Base-by-base conservation (phyloP, 2,888 invertebrate species). In the Automeris io region DNA sequence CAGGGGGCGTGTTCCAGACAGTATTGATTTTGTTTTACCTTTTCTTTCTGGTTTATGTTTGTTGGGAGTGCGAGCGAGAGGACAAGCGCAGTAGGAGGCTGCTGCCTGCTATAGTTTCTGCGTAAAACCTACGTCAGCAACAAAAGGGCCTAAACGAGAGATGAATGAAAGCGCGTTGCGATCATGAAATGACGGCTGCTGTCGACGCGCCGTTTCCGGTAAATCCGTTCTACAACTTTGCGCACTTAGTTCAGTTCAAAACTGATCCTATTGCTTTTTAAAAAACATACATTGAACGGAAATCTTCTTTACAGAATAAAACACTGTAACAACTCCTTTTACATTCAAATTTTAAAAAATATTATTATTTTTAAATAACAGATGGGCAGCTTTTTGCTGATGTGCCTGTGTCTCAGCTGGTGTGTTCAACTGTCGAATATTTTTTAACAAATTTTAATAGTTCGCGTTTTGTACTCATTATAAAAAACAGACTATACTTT, bases 141-240 rank as follows among this genome's bases (percentile, higher is more conserved):
- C 61, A 55, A 63, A 80, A 79, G 63, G 76, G 57, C 74, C 68
- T 80, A 85, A 68, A 67, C 69, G 58, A 53, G 72, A 82, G 79
- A 85, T 85, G 85, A 85, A 85, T 85, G 86, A 80, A 88, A 75
- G 73, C 82, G 71, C 85, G 87, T 62, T 82, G 83, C 82, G 85
- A 86, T 74, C 75, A 81, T 65, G 86, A 82, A 75, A 77, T 88
- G 68, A 80, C 80, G 74, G 79, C 76, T 63, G 87, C 79, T 69
- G 85, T 83, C 75, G 85, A 77, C 74, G 81, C 77, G 62, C 80
- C 67, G 85, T 75, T 73, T 88, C 88, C 73, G 85, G 81, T 62
- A 87, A 83, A 76, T 83, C 87, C 76, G 80, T 78, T 70, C 77
- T 70, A 81, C 78, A 75, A 77, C 79, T 78, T 67, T 65, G 59